phyloP scores from a whole-genome alignment of 2,797 vertebrate genomes.

The Gastrophryne carolinensis region DNA sequence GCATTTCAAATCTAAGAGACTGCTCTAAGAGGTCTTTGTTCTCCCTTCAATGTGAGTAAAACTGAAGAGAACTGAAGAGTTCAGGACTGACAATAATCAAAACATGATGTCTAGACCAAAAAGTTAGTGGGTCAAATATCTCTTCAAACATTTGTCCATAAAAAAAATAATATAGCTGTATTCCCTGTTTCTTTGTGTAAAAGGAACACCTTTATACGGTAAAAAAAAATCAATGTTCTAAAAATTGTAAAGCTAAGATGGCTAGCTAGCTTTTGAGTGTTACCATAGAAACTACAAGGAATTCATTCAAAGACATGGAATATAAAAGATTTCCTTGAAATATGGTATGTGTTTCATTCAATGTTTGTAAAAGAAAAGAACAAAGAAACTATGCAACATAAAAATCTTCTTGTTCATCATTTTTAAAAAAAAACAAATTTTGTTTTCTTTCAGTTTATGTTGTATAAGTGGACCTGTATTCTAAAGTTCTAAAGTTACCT shows the following conservation, averaged over 20 bases:
- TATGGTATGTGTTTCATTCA: neutral
- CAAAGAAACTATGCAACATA: neutral
- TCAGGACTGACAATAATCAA: slow-evolving; percentile 6
- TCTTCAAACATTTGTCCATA: neutral
- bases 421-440: neutral
- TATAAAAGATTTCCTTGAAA: neutral
- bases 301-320: neutral
- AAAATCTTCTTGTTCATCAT: too few species aligned
- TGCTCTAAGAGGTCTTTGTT: slow-evolving; percentile 7
- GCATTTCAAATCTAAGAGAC: neutral
- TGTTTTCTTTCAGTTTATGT: neutral
- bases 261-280: neutral
- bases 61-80: too few species aligned
- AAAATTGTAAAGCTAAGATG: neutral
- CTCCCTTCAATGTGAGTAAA: slow-evolving; percentile 6
- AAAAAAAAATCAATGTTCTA: neutral
- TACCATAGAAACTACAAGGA: slow-evolving; percentile 21
- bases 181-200: neutral
- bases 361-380: neutral
- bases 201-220: neutral
- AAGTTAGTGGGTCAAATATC: slow-evolving; percentile 4
- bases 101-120: slow-evolving; percentile 11
- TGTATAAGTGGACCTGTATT: neutral
- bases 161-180: neutral
- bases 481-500: too few species aligned